A percentile compares a stretch with the other conserved stretches of the same genome.
Conservation (phyloP, 2,797 vertebrate species). For the Dicrostonyx torquatus region DNA sequence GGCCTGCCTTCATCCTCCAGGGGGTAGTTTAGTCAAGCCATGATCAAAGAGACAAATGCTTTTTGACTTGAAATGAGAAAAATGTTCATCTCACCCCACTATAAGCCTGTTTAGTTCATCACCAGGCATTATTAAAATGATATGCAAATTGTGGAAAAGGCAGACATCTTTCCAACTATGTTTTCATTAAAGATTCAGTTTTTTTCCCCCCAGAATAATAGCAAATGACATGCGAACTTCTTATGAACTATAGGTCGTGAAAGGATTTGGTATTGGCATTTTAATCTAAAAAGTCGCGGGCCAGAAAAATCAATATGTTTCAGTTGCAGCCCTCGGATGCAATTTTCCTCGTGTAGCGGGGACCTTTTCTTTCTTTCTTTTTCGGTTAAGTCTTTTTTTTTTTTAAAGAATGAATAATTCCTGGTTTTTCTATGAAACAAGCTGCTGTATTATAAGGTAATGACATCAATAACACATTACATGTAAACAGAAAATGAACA, state of each 20-base stretch:
- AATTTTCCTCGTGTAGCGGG: conserved; percentile 90
- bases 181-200: conserved; percentile 89
- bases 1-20: conserved; percentile 12
- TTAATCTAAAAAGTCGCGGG: conserved; percentile 92
- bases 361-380: conserved; percentile 86
- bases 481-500: conserved; percentile 91
- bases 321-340: conserved; percentile 91
- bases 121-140: conserved; percentile 85
- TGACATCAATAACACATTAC: conserved; percentile 90
- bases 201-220: conserved; percentile 87
- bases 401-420: conserved; percentile 89
- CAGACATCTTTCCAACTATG: conserved; percentile 85
- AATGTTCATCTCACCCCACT: conserved; percentile 65
- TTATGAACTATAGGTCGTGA: conserved; percentile 91
- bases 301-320: conserved; percentile 94
- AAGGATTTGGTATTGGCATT: conserved; percentile 93
- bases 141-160: conserved; percentile 86
- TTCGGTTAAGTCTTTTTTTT: conserved; percentile 79
- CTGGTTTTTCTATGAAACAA: conserved; percentile 90
- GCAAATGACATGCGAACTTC: conserved; percentile 92
- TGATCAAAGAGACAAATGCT: conserved; percentile 84
- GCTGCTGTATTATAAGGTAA: conserved; percentile 90
- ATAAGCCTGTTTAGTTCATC: conserved; percentile 79
- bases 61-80: conserved; percentile 81
- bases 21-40: conserved; percentile 75